Conservation (phyloP, 2,797 vertebrate genomes). For the Ara ararauna region DNA sequence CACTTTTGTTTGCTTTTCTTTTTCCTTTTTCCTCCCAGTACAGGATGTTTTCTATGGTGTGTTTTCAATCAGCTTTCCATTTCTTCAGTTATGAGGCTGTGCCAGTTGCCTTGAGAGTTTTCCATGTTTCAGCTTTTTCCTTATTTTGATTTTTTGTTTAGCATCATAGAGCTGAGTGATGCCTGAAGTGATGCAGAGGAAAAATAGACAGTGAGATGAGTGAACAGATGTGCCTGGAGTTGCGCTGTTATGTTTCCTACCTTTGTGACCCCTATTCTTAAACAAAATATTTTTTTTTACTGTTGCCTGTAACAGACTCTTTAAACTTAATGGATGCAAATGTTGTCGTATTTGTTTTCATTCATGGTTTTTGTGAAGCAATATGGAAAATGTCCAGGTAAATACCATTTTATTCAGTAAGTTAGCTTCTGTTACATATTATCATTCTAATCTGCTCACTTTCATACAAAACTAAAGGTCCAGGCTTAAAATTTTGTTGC, state of each 20-base stretch:
- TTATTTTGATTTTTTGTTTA: not conserved
- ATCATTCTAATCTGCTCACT: not conserved
- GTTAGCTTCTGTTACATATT: not conserved
- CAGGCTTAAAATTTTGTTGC: not conserved
- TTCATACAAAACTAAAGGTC: not conserved
- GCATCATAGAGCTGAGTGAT: not conserved
- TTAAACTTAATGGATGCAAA: not conserved
- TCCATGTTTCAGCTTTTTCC: not conserved
- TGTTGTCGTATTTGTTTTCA: not conserved
- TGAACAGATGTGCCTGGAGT: not conserved
- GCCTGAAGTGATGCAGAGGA: not conserved
- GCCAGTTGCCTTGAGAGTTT: not conserved
- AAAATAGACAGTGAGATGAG: not conserved
- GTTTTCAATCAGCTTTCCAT: not conserved
- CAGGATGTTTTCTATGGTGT: not conserved
- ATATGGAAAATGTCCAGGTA: not conserved
- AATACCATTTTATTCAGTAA: not conserved
- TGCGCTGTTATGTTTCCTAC: not conserved
- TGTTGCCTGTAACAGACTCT: not conserved
- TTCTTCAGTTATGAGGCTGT: not conserved
- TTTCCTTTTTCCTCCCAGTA: not conserved
- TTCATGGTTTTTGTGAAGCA: not conserved
- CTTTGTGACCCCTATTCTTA: not conserved
- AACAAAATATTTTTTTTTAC: not conserved
- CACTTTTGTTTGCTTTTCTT: not conserved